A percentile compares a stretch with the other conserved stretches of the same genome.
These are phyloP conservation scores for Polyploca ridens DNA, from an alignment of 2,888 invertebrate species.

Conservation along the genomic window DNA sequence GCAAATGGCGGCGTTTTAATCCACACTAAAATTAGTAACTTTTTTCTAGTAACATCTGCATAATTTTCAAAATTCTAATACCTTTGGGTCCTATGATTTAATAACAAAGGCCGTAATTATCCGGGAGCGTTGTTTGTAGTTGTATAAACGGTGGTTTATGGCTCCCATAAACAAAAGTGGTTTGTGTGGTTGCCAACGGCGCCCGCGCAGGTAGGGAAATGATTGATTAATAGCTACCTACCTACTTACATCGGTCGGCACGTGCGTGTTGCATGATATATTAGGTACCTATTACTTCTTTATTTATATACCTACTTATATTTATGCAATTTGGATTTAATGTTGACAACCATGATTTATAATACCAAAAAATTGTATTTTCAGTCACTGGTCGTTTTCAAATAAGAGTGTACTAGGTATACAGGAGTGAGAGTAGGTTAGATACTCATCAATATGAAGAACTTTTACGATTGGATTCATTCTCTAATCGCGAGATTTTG, in stretches of 20 bases:
- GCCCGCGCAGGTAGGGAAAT: neutral
- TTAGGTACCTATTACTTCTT: neutral
- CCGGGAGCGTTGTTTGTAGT: constrained; percentile 2
- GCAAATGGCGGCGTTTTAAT: neutral
- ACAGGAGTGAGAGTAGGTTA: no score
- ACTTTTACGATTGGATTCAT: no score
- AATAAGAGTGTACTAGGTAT: no score
- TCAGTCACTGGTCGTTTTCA: no score
- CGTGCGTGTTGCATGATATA: neutral
- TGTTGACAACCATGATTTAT: no score
- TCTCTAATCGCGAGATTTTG: no score
- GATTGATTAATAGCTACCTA: neutral
- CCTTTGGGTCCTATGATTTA: neutral
- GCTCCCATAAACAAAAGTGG: neutral
- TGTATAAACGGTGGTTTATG: constrained; percentile 1
- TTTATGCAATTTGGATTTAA: neutral
- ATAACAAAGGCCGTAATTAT: constrained; percentile 1
- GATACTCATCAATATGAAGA: no score
- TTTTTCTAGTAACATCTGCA: neutral
- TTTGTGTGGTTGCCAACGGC: neutral
- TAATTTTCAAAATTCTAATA: neutral
- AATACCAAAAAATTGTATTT: no score
- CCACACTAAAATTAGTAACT: neutral
- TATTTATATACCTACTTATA: neutral
- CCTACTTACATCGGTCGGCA: neutral